Percentiles rank a stretch among this genome's conserved stretches.
Conservation (phyloP, 2,113 vertebrate genomes). For the Passer montanus region DNA sequence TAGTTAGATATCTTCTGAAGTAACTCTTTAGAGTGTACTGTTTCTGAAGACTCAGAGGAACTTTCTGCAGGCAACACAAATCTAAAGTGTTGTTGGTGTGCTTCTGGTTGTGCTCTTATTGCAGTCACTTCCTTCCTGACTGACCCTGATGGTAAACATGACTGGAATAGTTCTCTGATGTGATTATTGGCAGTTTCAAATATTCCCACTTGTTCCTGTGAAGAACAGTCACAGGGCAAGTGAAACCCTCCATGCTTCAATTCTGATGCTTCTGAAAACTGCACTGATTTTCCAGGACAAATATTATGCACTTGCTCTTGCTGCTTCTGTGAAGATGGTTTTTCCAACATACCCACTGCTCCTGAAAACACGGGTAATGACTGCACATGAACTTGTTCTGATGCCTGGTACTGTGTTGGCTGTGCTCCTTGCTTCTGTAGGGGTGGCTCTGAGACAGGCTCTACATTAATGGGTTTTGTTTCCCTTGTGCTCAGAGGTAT, state of each 20-base stretch:
- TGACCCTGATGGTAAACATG: neutral
- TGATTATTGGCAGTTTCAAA: neutral
- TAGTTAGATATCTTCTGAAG: neutral
- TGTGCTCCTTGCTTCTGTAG: neutral
- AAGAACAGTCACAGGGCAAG: neutral
- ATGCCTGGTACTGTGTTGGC: neutral
- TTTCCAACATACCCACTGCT: fast-evolving
- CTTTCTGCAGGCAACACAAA: constrained; percentile 15
- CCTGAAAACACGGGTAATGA: neutral
- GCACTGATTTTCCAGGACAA: neutral
- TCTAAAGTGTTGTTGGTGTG: neutral
- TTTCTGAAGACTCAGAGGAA: constrained; percentile 1
- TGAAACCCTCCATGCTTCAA: neutral
- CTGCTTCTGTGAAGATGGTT: neutral
- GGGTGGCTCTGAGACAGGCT: neutral
- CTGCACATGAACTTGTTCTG: fast-evolving
- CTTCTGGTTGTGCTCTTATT: neutral
- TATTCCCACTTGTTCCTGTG: neutral
- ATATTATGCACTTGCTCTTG: neutral
- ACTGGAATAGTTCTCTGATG: neutral
- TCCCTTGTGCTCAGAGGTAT: neutral
- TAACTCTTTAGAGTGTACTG: neutral
- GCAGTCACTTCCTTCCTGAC: neutral
- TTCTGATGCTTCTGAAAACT: neutral
- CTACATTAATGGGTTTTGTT: neutral